These are phyloP conservation scores for Acanthopleura granulata DNA, from an alignment of 2,888 invertebrate genomes.

Conservation along the genomic window DNA sequence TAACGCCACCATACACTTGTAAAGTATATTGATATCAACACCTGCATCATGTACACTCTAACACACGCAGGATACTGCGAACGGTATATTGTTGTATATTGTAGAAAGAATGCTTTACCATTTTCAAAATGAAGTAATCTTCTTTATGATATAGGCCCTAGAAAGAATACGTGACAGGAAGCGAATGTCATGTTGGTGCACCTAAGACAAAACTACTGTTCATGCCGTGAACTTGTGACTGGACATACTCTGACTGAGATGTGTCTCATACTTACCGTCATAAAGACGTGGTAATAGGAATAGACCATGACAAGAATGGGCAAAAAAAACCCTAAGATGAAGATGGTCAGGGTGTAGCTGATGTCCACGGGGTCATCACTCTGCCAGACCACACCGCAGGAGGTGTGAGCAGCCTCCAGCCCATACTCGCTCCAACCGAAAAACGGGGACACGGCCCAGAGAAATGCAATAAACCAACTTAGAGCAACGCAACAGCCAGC, in stretches of 20 bases:
- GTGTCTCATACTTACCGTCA: constrained; percentile 44
- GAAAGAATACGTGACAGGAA: too few species aligned
- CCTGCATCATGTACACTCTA: too few species aligned
- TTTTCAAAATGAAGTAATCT: too few species aligned
- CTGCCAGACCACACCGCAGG: constrained; percentile 44
- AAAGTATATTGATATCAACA: too few species aligned
- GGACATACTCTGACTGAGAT: background rate
- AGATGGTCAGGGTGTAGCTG: constrained; percentile 50
- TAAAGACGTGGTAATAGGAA: constrained; percentile 47
- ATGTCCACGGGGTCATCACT: constrained; percentile 32
- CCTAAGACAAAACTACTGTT: too few species aligned
- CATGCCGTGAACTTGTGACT: background rate
- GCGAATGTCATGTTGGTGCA: too few species aligned
- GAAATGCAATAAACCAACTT: constrained; percentile 41
- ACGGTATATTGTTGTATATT: too few species aligned
- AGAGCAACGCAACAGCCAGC: constrained; percentile 32
- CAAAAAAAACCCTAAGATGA: constrained; percentile 47
- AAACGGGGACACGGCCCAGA: constrained; percentile 54
- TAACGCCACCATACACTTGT: too few species aligned
- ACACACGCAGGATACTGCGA: too few species aligned
- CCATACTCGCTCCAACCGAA: constrained; percentile 58
- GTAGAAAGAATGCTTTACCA: too few species aligned
- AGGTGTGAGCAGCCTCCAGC: constrained; percentile 42
- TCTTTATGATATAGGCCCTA: too few species aligned
- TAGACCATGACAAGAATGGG: constrained; percentile 47